phyloP scores from a whole-genome alignment of 2,797 vertebrate species.

The Iguana delicatissima region DNA sequence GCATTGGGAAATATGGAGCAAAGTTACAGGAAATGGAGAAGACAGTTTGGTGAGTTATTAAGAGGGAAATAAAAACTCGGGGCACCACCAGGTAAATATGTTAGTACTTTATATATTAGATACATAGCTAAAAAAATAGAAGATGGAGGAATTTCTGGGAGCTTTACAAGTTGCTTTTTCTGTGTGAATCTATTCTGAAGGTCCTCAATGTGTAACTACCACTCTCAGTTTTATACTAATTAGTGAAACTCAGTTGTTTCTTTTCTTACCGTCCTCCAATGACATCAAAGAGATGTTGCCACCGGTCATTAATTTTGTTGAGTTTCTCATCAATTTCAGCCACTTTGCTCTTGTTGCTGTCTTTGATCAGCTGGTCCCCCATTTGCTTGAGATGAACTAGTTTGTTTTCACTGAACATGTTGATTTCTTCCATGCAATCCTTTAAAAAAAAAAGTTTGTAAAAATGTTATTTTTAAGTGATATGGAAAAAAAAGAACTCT shows the following conservation, averaged over 20 bases:
- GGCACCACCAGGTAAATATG: too few relatives aligned
- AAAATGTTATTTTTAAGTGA: neutral
- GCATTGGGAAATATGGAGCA: too few relatives aligned
- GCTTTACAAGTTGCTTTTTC: neutral
- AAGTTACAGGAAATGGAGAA: too few relatives aligned
- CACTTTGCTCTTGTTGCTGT: constrained; percentile 88
- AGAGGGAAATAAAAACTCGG: too few relatives aligned
- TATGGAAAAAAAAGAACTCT: too few relatives aligned
- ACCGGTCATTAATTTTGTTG: constrained; percentile 89
- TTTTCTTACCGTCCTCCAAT: constrained; percentile 90
- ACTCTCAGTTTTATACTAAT: constrained; percentile 24
- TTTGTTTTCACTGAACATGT: constrained; percentile 93
- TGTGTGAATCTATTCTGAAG: neutral
- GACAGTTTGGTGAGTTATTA: too few relatives aligned
- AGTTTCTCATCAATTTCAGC: constrained; percentile 92
- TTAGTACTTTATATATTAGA: neutral
- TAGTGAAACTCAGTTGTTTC: neutral
- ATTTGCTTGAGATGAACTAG: constrained; percentile 88
- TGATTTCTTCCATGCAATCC: constrained; percentile 98
- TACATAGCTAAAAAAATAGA: neutral
- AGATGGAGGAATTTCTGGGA: neutral
- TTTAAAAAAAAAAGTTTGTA: constrained; percentile 65
- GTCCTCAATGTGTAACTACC: neutral
- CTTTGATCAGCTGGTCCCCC: constrained; percentile 90
- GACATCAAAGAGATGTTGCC: constrained; percentile 95